Evolutionary conservation across 2,888 invertebrate species (phyloP), one percentile per base, ranked within the genome.

Genomic region (Dasysyrphus tricinctus): DNA sequence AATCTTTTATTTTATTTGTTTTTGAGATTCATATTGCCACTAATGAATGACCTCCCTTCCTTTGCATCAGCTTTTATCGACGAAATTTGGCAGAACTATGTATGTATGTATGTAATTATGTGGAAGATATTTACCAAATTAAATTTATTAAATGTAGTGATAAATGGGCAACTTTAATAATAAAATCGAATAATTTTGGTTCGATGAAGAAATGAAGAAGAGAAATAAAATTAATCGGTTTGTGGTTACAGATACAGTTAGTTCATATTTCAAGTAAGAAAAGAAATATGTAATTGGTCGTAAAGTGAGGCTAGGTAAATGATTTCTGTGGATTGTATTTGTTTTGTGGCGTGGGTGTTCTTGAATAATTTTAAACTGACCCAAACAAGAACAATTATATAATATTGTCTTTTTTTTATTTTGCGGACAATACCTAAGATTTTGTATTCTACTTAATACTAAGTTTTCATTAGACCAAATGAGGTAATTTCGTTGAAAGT

Each of bases 141-240:
- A 32, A 54, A 54, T 54, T 29, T 29, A 54, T 54, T 54, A 32
- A 54, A 32, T 54, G 14, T 32, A 32, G 54, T 54, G 54, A 29
- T 54, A n/a, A 54, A 54, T 29, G 8, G 14, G 1, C 24, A 54
- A 54, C 32, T 32, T 54, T 32, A 8, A n/a, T 54, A 24, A 54
- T 32, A 54, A 54, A 54, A 54, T 32, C 8, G 5, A n/a, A 54
- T 32, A 32, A 54, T n/a, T 44, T 54, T 8, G 29, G n/a, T 29
- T 54, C n/a, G 14, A n/a, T 54, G 32, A 54, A 51, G 4, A 9
- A 7, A 12, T 1, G 9, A 37, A 11, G 9, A 7, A 39, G 29
- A 29, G 2, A 29, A 54, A 54, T 54, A 4, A 54, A 54, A 32
- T 32, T 3, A 54, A 54, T 54, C 14, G 51, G 6, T 29, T 54